Conservation (phyloP, 2,888 invertebrate species). For the Petrolisthes cinctipes region DNA sequence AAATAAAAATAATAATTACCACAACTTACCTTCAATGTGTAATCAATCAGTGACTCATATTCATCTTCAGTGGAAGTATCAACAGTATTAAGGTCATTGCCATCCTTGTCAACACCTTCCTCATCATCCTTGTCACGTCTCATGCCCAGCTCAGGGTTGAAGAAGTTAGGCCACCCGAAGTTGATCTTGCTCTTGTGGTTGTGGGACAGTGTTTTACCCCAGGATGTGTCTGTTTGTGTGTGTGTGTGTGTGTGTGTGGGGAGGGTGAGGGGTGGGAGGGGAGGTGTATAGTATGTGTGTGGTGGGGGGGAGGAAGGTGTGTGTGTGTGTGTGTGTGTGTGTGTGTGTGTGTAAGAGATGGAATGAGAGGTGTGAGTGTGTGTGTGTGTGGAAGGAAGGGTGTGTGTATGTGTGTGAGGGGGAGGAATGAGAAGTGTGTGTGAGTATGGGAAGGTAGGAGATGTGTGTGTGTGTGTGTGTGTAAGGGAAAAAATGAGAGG, state of each 20-base stretch:
- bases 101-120: conserved; percentile 25
- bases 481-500: too few relatives aligned
- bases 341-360: background rate
- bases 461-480: too few relatives aligned
- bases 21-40: conserved; percentile 46
- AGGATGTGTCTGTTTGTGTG: background rate
- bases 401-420: too few relatives aligned
- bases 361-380: too few relatives aligned
- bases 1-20: too few relatives aligned
- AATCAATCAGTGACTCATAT: conserved; percentile 49
- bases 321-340: too few relatives aligned
- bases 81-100: conserved; percentile 24
- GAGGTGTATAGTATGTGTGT: too few relatives aligned
- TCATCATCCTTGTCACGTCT: conserved; percentile 18
- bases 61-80: conserved; percentile 28
- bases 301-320: too few relatives aligned
- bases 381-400: background rate
- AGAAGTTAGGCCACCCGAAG: conserved; percentile 63
- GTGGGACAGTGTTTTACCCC: too few relatives aligned
- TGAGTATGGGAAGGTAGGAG: too few relatives aligned
- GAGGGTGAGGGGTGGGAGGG: too few relatives aligned
- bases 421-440: too few relatives aligned
- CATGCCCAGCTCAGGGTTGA: conserved; percentile 61
- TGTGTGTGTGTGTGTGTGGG: background rate
- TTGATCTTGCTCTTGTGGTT: conserved; percentile 38